phyloP scores from a whole-genome alignment of 2,113 vertebrate genomes.

The Rousettus leschenaultii region DNA sequence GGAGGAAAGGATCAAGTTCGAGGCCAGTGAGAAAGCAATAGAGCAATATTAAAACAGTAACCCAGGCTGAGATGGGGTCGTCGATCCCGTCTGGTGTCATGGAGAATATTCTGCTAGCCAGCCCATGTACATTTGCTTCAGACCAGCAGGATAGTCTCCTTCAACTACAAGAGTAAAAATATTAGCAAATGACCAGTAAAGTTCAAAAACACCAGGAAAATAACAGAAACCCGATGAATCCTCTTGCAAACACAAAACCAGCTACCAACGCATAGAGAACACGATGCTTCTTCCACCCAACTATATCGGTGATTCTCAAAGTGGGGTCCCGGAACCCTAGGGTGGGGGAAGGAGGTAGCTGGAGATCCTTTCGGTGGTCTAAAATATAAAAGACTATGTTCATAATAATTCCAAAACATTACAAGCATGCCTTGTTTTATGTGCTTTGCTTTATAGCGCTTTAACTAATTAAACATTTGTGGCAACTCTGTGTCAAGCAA shows the following conservation, averaged over 20 bases:
- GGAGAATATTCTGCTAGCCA: background rate
- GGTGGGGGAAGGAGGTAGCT: fast-evolving
- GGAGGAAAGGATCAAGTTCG: background rate
- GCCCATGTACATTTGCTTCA: constrained; percentile 23
- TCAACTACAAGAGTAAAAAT: background rate
- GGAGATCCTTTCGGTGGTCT: background rate
- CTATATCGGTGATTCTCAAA: background rate
- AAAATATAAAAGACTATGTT: constrained; percentile 23
- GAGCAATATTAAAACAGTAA: constrained; percentile 37
- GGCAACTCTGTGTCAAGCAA: background rate
- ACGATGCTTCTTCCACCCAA: background rate
- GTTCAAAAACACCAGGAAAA: background rate
- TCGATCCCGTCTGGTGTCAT: background rate
- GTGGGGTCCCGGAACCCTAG: background rate
- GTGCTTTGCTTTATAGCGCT: background rate
- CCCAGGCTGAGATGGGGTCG: background rate
- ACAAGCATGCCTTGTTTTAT: background rate
- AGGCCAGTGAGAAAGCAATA: constrained; percentile 13
- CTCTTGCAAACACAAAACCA: background rate
- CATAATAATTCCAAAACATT: background rate
- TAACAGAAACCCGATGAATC: background rate
- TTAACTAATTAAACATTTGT: background rate
- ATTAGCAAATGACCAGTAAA: constrained; percentile 23
- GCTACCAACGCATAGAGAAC: background rate
- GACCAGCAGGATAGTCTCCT: constrained; percentile 15